Evolutionary conservation across 2,113 vertebrate genomes (phyloP).

Genomic region (Marmota monax): DNA sequence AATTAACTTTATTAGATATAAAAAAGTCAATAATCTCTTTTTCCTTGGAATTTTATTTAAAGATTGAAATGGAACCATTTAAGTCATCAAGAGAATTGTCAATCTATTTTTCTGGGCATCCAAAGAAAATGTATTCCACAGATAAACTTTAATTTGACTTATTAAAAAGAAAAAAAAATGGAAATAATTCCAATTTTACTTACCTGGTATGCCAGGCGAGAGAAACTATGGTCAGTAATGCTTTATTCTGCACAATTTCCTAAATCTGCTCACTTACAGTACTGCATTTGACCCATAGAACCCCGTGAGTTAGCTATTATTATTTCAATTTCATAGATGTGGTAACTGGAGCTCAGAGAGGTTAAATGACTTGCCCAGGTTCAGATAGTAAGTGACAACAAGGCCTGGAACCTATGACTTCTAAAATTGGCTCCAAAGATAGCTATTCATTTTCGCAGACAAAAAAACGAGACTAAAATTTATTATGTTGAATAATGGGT

Average conservation of each 20-base stretch:
- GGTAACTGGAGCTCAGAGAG: conserved; percentile 64
- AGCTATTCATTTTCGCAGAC: conserved; percentile 78
- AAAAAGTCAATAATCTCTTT: neutral
- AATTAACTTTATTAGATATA: neutral
- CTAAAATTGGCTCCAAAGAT: conserved; percentile 75
- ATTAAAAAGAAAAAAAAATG: neutral
- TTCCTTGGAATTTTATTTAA: neutral
- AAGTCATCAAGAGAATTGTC: neutral
- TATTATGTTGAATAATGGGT: conserved; percentile 77
- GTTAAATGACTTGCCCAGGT: conserved; percentile 79
- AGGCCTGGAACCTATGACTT: conserved; percentile 72
- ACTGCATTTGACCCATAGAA: conserved; percentile 67
- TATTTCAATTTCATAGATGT: conserved; percentile 77
- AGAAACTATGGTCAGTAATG: neutral
- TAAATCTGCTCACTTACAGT: conserved; percentile 60
- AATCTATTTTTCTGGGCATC: neutral
- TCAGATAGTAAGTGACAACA: conserved; percentile 79
- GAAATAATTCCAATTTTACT: conserved; percentile 24
- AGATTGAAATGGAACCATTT: neutral
- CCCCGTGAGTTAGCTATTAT: conserved; percentile 72
- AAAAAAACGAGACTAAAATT: conserved; percentile 74
- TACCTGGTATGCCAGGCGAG: neutral
- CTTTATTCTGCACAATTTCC: neutral
- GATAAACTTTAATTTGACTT: neutral
- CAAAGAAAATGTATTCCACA: neutral